These are phyloP conservation scores for Lipophrys pholis DNA, from an alignment of 2,113 vertebrate species.

Conservation along the genomic window DNA sequence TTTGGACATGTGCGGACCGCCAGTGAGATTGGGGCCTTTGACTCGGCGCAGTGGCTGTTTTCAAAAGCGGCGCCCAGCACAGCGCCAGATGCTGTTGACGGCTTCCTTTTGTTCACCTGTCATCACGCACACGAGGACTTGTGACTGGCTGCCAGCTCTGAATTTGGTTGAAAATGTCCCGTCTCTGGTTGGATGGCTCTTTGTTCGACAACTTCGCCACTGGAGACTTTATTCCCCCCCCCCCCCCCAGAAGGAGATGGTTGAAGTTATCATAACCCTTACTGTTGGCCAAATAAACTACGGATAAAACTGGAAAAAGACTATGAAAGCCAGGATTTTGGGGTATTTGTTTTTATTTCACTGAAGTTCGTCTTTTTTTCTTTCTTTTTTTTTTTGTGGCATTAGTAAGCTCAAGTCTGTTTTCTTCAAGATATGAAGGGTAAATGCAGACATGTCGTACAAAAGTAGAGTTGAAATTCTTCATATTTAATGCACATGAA, in stretches of 20 bases:
- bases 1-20: slow-evolving; percentile 46
- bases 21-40: slow-evolving; percentile 28
- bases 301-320: slow-evolving; percentile 49
- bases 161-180: neutral
- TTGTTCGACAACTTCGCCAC: slow-evolving; percentile 4
- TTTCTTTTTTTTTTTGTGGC: slow-evolving; percentile 18
- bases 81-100: neutral
- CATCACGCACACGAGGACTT: slow-evolving; percentile 10
- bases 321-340: slow-evolving; percentile 1
- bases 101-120: slow-evolving; percentile 29
- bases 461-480: neutral
- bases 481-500: slow-evolving; percentile 2
- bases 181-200: no score
- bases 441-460: neutral
- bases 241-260: no score
- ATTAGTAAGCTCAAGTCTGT: neutral
- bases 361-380: slow-evolving; percentile 10
- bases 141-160: slow-evolving; percentile 10
- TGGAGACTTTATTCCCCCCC: no score
- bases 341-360: slow-evolving; percentile 36
- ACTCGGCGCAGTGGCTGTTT: neutral
- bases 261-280: neutral
- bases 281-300: slow-evolving; percentile 12
- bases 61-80: neutral
- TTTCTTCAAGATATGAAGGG: neutral